Base-by-base conservation (phyloP, 1,140 invertebrate genomes). In the Ylistrum balloti region DNA sequence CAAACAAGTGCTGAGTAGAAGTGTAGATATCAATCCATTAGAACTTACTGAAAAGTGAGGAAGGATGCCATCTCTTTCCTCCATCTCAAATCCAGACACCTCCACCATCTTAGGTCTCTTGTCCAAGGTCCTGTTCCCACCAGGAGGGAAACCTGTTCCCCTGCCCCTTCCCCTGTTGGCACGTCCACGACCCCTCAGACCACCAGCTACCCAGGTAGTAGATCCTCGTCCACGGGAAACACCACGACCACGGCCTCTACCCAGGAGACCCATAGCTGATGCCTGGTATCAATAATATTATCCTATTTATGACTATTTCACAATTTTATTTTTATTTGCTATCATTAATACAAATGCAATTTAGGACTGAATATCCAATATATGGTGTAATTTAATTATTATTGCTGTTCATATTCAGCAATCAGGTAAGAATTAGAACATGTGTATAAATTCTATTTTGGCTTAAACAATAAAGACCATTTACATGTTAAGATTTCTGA, bases 41-140 rank as follows among this genome's bases (percentile, higher is more conserved):
- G 35, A 87, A 96, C 96, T 97, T 97, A 98, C 98, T 93, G 97
- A 96, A 96, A 98, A 98, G 96, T 98, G 98, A 41, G 96, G 96
- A 91, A 98, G 94, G 89, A 98, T 97, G 90, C 97, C 97, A 33
- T 97, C 97, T 93, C 97, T 97, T 91, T 98, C 98, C 90, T 98
- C 97, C 86, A 96, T 96, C 95, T 98, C 97, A 95, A 98, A 98
- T 20, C 98, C 98, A 38, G 98, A 98, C 17, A 98, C 97, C 92
- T 98, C 97, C 86, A 98, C 96, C 94, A 98, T 97, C 0, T 97
- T 98, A 20, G 98, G 98, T 91, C 98, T 96, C 93, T 98, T 97
- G 96, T 98, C 98, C 15, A 98, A 97, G 0, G 97, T 97, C 41
- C 97, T 97, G 45, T 91, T 95, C 28, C 91, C 95, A 33, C 33